These are phyloP conservation scores for Catamblyrhynchus diadema DNA, from an alignment of 2,797 vertebrate genomes.

Conservation along the genomic window DNA sequence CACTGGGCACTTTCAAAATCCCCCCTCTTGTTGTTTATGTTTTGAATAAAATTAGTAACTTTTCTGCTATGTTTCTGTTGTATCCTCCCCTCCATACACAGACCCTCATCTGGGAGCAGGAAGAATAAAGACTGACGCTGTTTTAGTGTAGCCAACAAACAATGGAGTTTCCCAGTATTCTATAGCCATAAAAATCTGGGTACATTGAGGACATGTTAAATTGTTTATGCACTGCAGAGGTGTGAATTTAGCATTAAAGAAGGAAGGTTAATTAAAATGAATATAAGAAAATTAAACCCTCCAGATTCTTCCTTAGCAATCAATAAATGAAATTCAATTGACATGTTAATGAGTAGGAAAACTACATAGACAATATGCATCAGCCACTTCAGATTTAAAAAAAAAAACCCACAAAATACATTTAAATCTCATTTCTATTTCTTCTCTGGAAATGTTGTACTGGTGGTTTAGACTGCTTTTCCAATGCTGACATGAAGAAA, in stretches of 20 bases:
- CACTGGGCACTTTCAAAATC: background rate
- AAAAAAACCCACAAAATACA: background rate
- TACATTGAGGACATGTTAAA: background rate
- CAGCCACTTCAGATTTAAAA: background rate
- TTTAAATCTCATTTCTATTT: background rate
- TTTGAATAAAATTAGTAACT: background rate
- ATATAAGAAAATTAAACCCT: background rate
- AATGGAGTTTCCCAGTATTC: background rate
- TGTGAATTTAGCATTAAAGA: background rate
- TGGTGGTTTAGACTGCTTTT: background rate
- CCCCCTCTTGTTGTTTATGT: background rate
- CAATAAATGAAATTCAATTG: background rate
- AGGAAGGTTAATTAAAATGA: background rate
- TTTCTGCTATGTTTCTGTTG: background rate
- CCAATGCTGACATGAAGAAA: background rate
- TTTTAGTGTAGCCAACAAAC: background rate
- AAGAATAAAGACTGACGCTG: background rate
- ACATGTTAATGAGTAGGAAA: background rate
- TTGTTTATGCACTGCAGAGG: background rate
- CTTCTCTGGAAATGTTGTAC: background rate
- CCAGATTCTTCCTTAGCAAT: background rate
- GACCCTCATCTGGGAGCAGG: background rate
- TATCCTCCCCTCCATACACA: background rate
- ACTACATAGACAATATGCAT: background rate
- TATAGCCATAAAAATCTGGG: background rate